Percentiles rank a stretch among this genome's conserved stretches.
These are phyloP conservation scores for Pollimyrus isidori DNA, from an alignment of 2,113 vertebrate species.

Conservation along the genomic window DNA sequence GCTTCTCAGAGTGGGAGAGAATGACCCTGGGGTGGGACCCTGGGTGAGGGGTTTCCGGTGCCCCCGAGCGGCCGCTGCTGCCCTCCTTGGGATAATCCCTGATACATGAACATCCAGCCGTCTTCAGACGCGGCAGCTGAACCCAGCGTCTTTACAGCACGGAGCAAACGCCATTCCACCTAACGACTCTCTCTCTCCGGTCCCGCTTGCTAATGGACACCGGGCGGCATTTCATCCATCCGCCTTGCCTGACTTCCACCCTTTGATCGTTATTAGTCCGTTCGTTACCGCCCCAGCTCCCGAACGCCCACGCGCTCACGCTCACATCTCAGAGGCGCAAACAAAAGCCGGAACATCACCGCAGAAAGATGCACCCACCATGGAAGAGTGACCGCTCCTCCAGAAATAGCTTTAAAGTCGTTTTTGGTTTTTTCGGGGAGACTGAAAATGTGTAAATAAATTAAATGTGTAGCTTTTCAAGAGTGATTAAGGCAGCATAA, in stretches of 20 bases:
- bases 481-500: background rate
- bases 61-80: conserved; percentile 48
- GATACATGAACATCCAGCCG: conserved; percentile 65
- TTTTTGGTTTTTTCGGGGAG: background rate
- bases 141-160: background rate
- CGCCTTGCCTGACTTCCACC: background rate
- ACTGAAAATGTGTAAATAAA: background rate
- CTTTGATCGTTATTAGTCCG: background rate
- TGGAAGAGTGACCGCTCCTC: background rate
- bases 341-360: background rate
- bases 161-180: background rate
- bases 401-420: background rate
- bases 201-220: conserved; percentile 53
- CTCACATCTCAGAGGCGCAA: background rate
- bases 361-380: background rate
- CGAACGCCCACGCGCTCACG: background rate
- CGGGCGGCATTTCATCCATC: conserved; percentile 20
- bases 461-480: background rate
- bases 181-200: conserved; percentile 43
- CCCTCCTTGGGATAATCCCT: conserved; percentile 51
- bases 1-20: conserved; percentile 46
- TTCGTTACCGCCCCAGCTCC: background rate
- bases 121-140: conserved; percentile 26
- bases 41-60: conserved; percentile 52
- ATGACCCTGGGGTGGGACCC: conserved; percentile 46